phyloP scores from a whole-genome alignment of 2,797 vertebrate genomes.

The Platalea minor region DNA sequence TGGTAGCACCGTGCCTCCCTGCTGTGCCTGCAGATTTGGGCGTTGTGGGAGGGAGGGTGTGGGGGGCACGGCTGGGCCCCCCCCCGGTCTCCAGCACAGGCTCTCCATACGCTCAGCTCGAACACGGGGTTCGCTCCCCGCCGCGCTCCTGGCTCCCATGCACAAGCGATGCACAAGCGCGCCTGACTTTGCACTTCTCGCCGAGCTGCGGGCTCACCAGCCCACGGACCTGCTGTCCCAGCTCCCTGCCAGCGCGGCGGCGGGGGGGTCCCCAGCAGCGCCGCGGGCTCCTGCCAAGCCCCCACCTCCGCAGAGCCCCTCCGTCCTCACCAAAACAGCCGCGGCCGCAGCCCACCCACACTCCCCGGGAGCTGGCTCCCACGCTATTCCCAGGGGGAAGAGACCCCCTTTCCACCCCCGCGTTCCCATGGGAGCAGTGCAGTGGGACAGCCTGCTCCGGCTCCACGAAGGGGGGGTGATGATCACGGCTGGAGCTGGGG shows the following conservation, averaged over 20 bases:
- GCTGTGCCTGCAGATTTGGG: background rate
- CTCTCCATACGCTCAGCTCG: background rate
- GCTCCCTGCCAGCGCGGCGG: fast-evolving
- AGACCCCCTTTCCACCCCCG: background rate
- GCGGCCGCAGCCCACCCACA: background rate
- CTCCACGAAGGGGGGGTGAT: too few species aligned
- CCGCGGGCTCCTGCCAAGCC: background rate
- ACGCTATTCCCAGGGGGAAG: fast-evolving
- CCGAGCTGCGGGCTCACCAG: background rate
- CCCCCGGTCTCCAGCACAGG: background rate
- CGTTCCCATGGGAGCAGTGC: background rate
- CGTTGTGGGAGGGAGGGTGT: background rate
- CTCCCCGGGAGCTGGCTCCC: background rate
- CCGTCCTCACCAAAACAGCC: background rate
- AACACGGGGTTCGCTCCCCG: background rate
- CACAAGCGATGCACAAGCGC: background rate
- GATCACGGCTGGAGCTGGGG: background rate
- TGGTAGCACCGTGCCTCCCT: background rate
- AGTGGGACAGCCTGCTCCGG: fast-evolving
- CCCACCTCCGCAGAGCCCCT: background rate
- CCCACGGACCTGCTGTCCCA: constrained; percentile 47
- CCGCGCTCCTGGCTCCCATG: background rate
- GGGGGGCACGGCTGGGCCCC: background rate
- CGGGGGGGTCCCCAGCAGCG: background rate
- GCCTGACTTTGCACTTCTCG: background rate